phyloP scores from a whole-genome alignment of 2,797 vertebrate genomes.

The Coranthus polyacanthus region DNA sequence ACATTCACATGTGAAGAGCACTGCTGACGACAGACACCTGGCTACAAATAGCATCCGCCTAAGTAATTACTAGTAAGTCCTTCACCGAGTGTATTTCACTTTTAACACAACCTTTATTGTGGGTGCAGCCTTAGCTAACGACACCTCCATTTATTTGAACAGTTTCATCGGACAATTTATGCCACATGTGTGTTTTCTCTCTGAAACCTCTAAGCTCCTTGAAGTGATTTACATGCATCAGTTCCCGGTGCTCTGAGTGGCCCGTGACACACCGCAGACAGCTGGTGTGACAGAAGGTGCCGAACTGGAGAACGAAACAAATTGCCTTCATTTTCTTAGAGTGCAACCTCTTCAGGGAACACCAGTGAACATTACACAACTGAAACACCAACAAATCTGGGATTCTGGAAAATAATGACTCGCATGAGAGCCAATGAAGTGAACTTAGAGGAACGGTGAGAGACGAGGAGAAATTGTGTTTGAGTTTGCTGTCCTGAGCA shows the following conservation, averaged over 20 bases:
- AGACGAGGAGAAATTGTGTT: neutral
- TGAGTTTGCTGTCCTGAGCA: neutral
- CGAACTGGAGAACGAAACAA: constrained; percentile 70
- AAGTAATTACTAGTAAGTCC: too few relatives aligned
- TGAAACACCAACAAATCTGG: constrained; percentile 56
- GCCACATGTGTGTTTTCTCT: constrained; percentile 20
- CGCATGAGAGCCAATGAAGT: constrained; percentile 40
- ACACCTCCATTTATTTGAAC: constrained; percentile 17
- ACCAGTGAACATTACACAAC: constrained; percentile 44
- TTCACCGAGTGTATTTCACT: neutral
- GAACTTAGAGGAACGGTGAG: constrained; percentile 17
- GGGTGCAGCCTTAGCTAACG: neutral
- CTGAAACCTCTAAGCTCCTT: constrained; percentile 18
- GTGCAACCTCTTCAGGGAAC: constrained; percentile 70
- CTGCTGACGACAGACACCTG: too few relatives aligned
- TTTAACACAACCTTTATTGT: neutral
- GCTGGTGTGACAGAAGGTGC: constrained; percentile 71
- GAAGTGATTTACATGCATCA: constrained; percentile 60
- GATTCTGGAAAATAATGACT: constrained; percentile 59
- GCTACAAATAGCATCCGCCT: too few relatives aligned
- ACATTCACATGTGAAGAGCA: too few relatives aligned
- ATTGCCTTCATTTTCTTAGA: constrained; percentile 79
- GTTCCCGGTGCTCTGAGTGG: constrained; percentile 36
- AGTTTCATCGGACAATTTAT: constrained; percentile 24
- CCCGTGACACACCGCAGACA: constrained; percentile 69